These are phyloP conservation scores for Patella vulgata DNA, from an alignment of 1,140 invertebrate genomes.

Conservation along the genomic window DNA sequence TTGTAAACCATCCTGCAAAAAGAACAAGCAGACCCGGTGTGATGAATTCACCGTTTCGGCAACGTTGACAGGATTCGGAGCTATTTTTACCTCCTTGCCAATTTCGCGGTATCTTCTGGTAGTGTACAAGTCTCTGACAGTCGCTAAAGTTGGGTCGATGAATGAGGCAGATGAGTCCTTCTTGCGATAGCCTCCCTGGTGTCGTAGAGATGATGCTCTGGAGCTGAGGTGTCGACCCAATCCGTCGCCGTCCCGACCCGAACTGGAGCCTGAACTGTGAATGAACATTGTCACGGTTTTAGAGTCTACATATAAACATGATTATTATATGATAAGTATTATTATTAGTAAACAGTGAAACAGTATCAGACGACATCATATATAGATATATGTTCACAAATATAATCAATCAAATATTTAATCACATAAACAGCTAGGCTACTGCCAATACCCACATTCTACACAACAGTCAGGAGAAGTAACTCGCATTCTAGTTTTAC, in stretches of 20 bases:
- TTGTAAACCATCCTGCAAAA: too few relatives aligned
- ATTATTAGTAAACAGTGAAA: too few relatives aligned
- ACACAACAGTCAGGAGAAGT: too few relatives aligned
- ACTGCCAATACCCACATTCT: too few relatives aligned
- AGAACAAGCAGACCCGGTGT: too few relatives aligned
- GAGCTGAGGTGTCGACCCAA: conserved; percentile 6
- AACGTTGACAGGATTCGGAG: conserved; percentile 32
- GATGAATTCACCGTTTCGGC: too few relatives aligned
- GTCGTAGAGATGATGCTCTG: conserved; percentile 13
- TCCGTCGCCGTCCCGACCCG: conserved; percentile 23
- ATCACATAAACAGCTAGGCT: too few relatives aligned
- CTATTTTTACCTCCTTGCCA: conserved; percentile 49
- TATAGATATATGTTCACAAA: too few relatives aligned
- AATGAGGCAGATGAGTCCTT: conserved; percentile 32
- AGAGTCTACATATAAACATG: neutral
- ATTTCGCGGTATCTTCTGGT: conserved; percentile 21
- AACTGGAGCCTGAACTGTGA: conserved; percentile 21
- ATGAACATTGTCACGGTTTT: conserved; percentile 12
- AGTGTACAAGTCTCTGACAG: conserved; percentile 16
- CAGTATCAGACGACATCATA: too few relatives aligned
- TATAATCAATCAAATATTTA: too few relatives aligned
- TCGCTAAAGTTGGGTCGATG: conserved; percentile 25
- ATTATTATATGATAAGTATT: too few relatives aligned
- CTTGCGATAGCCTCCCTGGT: conserved; percentile 5
- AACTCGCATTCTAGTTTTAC: too few relatives aligned